phyloP scores from a whole-genome alignment of 2,113 vertebrate species.

The Cryptomyrus ogoouensis region DNA sequence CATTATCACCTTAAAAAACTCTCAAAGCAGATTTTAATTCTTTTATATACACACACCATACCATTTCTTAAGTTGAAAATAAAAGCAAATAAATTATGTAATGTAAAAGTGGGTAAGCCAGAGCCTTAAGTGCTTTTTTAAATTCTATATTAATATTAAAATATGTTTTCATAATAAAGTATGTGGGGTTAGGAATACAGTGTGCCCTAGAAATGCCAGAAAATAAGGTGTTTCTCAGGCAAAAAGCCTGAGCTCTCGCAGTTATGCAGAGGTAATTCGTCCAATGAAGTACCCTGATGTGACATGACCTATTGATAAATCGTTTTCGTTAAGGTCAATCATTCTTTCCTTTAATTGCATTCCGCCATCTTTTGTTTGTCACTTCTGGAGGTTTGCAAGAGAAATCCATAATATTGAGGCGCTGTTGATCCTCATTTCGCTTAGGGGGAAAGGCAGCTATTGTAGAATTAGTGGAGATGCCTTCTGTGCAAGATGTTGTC shows the following conservation, averaged over 20 bases:
- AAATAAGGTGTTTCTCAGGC: background rate
- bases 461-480: background rate
- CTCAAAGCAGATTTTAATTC: background rate
- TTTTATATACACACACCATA: background rate
- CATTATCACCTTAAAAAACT: background rate
- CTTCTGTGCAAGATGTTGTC: background rate
- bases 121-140: background rate
- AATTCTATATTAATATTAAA: conserved; percentile 4
- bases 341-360: conserved; percentile 11
- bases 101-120: background rate
- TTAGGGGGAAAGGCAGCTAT: background rate
- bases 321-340: background rate
- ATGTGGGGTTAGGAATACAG: background rate
- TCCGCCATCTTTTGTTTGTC: conserved; percentile 1
- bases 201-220: background rate
- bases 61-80: background rate
- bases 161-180: background rate
- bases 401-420: conserved; percentile 1
- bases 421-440: background rate
- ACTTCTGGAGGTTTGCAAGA: background rate
- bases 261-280: background rate
- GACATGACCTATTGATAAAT: conserved; percentile 5
- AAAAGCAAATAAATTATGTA: background rate
- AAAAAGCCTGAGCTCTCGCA: background rate
- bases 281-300: background rate